Base-by-base conservation (phyloP, 2,888 invertebrate species). In the Oligia fasciuncula region DNA sequence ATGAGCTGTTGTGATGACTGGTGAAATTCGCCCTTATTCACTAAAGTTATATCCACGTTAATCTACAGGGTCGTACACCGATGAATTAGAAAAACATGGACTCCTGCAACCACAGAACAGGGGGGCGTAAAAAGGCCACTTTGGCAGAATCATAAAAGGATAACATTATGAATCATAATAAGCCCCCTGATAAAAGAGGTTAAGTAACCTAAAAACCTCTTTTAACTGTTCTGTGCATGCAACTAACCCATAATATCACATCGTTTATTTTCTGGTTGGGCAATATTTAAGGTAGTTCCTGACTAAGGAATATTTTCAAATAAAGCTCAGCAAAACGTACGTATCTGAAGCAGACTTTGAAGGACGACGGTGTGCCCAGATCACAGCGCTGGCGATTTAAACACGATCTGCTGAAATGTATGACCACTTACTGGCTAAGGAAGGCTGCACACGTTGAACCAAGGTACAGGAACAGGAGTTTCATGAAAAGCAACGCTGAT, bases 331-430 rank as follows among this genome's bases (percentile, higher is more conserved):
- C 49, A 76, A 75, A 79, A 77, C 76, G 29, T 76, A 49, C 85
- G 65, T 88, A 87, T 87, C 89, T 87, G 49, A 81, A 83, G 78
- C 43, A 79, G 85, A 80, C 84, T 70, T 72, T 82, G 89, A 88
- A 74, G 69, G 83, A 87, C 80, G 85, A 79, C 73, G 80, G 76
- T 83, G 74, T 82, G 78, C 79, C 80, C 77, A 74, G 80, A 85
- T 85, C 80, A 83, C 75, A 88, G 79, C 73, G 83, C 85, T 86
- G 90, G 90, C 86, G 81, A 90, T 88, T 87, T 86, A 70, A 77
- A 85, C 88, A 87, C 88, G 88, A 89, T 86, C 87, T 81, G 51
- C 78, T 77, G 76, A 85, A 85, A 88, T 87, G 78, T 87, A 88
- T 87, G 84, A 75, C 76, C 86, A 87, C 87, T 86, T 81, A 83